Percentiles rank a stretch among this genome's conserved stretches.
Conservation (phyloP, 2,888 invertebrate species). For the Trypoxylon attenuatum region DNA sequence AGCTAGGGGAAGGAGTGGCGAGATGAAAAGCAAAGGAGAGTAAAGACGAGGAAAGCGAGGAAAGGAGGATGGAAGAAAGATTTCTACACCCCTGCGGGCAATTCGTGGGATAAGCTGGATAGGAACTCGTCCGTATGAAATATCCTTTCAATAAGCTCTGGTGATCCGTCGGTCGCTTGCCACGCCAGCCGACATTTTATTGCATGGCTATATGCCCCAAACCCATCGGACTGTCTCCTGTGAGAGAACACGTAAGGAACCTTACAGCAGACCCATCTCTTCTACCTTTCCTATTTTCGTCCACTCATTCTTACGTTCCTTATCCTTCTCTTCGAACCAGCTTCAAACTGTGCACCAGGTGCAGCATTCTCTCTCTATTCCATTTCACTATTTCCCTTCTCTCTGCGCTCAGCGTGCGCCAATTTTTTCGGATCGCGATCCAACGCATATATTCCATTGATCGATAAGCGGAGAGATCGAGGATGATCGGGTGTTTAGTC, state of each 20-base stretch:
- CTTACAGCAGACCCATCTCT: slow-evolving; percentile 9
- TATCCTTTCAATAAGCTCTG: slow-evolving; percentile 73
- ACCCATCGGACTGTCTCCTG: slow-evolving; percentile 16
- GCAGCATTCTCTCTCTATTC: too few species aligned
- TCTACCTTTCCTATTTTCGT: not conserved
- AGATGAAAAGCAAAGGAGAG: slow-evolving; percentile 28
- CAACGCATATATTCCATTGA: too few species aligned
- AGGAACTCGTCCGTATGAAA: slow-evolving; percentile 69
- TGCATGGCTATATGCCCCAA: slow-evolving; percentile 57
- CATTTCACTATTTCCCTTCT: too few species aligned
- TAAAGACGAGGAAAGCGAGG: not conserved
- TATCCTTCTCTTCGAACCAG: too few species aligned
- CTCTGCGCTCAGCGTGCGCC: not conserved
- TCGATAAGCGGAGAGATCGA: too few species aligned
- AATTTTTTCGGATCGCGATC: too few species aligned
- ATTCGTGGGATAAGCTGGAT: slow-evolving; percentile 67
- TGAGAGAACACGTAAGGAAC: slow-evolving; percentile 34
- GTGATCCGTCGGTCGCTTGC: slow-evolving; percentile 72
- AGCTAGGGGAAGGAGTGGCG: slow-evolving; percentile 5
- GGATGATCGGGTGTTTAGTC: too few species aligned
- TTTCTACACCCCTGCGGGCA: slow-evolving; percentile 64
- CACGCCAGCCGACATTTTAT: slow-evolving; percentile 72
- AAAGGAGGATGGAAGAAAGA: slow-evolving; percentile 36
- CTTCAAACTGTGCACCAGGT: too few species aligned
- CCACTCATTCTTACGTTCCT: not conserved